phyloP scores from a whole-genome alignment of 1,140 invertebrate species.

The Polyergus mexicanus region DNA sequence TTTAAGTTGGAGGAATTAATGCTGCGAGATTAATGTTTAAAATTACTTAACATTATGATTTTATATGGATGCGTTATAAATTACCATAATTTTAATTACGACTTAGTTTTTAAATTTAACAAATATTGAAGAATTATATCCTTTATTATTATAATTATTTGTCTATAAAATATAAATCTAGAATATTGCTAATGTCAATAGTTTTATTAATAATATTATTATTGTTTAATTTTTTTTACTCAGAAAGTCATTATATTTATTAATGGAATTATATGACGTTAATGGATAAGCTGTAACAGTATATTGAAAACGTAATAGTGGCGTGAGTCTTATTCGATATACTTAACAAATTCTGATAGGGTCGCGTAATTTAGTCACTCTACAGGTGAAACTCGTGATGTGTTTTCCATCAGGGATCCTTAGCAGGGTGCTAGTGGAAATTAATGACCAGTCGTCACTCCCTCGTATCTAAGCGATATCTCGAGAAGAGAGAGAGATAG shows the following conservation, averaged over 20 bases:
- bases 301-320: not conserved
- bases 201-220: not conserved
- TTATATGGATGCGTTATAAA: not conserved
- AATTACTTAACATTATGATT: conserved; percentile 2
- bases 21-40: not conserved
- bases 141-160: too few species aligned
- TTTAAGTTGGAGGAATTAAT: not conserved
- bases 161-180: not conserved
- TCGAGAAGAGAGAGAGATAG: conserved; percentile 55
- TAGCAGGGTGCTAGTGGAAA: conserved; percentile 75
- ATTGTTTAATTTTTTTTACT: not conserved
- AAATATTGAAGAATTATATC: not conserved
- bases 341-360: not conserved
- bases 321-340: not conserved
- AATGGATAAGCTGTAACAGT: not conserved
- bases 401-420: conserved; percentile 77
- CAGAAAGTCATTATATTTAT: not conserved
- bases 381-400: conserved; percentile 58
- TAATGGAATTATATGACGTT: not conserved
- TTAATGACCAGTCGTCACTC: conserved; percentile 78
- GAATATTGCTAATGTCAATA: not conserved
- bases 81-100: not conserved
- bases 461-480: conserved; percentile 81
- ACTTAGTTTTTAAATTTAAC: not conserved
- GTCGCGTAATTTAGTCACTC: conserved; percentile 14